Conservation (phyloP, 2,113 vertebrate species). For the Poecile atricapillus region DNA sequence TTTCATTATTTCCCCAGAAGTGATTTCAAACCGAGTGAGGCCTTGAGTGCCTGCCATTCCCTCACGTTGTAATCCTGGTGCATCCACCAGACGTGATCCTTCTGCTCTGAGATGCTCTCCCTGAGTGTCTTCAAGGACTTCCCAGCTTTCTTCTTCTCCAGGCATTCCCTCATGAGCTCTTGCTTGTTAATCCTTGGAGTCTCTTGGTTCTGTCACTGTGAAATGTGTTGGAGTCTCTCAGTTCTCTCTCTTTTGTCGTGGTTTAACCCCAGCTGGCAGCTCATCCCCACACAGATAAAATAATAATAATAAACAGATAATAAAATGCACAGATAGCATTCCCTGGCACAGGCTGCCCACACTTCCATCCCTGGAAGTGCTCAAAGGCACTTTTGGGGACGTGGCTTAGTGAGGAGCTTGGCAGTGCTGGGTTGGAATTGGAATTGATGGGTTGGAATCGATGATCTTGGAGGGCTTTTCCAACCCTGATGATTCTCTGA, state of each 20-base stretch:
- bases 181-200: not conserved
- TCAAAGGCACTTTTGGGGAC: not conserved
- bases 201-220: not conserved
- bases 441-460: not conserved
- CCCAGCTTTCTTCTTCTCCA: not conserved
- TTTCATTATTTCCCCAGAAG: slow-evolving; percentile 38
- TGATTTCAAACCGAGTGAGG: not conserved
- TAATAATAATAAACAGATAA: too few relatives aligned
- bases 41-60: not conserved
- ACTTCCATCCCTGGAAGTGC: not conserved
- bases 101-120: not conserved
- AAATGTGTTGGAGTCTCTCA: not conserved
- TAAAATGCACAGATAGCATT: not conserved
- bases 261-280: not conserved
- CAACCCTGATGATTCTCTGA: not conserved
- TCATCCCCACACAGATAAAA: not conserved
- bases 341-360: not conserved
- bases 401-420: not conserved
- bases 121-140: not conserved
- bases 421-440: not conserved
- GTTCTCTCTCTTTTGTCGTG: not conserved
- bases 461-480: not conserved
- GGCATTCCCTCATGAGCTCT: not conserved
- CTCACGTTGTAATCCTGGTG: not conserved
- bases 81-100: not conserved